phyloP scores from a whole-genome alignment of 2,113 vertebrate species.

The Larimichthys crocea region DNA sequence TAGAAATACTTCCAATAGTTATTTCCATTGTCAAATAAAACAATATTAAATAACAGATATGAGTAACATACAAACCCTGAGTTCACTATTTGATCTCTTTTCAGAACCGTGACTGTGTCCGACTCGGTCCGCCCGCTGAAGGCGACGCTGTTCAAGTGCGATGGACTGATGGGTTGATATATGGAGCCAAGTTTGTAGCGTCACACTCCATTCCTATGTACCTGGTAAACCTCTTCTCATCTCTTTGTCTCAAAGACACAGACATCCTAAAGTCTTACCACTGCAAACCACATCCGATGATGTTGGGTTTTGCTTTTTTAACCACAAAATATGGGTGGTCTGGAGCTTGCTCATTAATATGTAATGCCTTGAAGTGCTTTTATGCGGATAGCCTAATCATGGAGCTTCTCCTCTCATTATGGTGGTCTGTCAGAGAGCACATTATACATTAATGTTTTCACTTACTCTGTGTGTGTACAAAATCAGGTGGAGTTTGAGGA shows the following conservation, averaged over 20 bases:
- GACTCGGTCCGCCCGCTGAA: slow-evolving; percentile 90
- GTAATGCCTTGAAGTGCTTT: background rate
- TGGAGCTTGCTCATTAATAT: background rate
- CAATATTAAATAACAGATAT: background rate
- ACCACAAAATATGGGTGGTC: background rate
- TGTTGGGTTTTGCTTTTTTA: background rate
- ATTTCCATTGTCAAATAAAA: background rate
- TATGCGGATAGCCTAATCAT: background rate
- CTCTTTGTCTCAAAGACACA: background rate
- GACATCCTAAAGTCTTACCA: background rate
- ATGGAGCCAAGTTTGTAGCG: slow-evolving; percentile 95
- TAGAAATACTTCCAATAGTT: background rate
- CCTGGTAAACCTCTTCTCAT: slow-evolving; percentile 84
- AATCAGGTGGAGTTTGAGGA: slow-evolving; percentile 97
- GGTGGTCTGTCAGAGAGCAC: background rate
- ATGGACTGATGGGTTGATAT: slow-evolving; percentile 96
- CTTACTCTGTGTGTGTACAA: background rate
- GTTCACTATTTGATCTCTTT: background rate
- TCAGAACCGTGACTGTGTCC: slow-evolving; percentile 93
- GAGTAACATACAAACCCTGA: background rate
- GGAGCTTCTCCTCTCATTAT: background rate
- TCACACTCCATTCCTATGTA: slow-evolving; percentile 97
- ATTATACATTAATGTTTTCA: background rate
- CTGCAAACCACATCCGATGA: background rate
- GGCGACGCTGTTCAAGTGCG: slow-evolving; percentile 94